Base-by-base conservation (phyloP, 92 coral and sea anemone genomes). In the Micromussa lordhowensis region DNA sequence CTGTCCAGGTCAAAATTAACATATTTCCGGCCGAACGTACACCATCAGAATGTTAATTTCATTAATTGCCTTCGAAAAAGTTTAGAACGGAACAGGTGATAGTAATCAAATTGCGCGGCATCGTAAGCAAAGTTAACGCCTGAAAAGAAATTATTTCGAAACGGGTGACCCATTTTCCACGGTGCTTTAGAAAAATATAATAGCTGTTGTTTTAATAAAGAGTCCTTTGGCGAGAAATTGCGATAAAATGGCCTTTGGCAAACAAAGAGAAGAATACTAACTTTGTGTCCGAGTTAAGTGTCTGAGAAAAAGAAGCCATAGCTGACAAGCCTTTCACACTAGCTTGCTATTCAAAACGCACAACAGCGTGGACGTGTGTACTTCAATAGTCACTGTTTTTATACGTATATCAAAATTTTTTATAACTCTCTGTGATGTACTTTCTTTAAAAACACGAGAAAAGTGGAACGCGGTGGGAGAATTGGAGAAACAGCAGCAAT, bases 311-410 rank as follows among this genome's bases (percentile, higher is more conserved):
- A 64, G n/a, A 71, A 59, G 24, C 6, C 1, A 18, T 57, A 26
- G 40, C 59, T 34, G 40, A 6, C 40, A 24, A 6, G 31, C 48
- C 72, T 29, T 85, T 85, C 61, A 48, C 88, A 85, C 82, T 76
- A 35, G 35, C 88, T 75, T 85, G 88, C 72, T 29, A 85, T 77
- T 75, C 59, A 59, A 59, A 63, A 55, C 58, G 58, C 75, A 85
- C 75, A 85, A 57, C 57, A 85, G 9, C 80, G 34, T 76, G 75
- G 77, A 68, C 76, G 81, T 78, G 81, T 58, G 79, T 81, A 82
- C 85, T 82, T 83, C 87, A 87, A 78, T 78, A 70, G 91, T 18
- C 80, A 76, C 75, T 86, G 69, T 83, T 53, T 73, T 34, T 31
- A 53, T 72, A 19, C 54, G 35, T 73, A 51, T 22, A 29, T 24